A percentile compares a stretch with the other conserved stretches of the same genome.
phyloP scores from a whole-genome alignment of 2,797 vertebrate species.

The Pseudochirops corinnae region DNA sequence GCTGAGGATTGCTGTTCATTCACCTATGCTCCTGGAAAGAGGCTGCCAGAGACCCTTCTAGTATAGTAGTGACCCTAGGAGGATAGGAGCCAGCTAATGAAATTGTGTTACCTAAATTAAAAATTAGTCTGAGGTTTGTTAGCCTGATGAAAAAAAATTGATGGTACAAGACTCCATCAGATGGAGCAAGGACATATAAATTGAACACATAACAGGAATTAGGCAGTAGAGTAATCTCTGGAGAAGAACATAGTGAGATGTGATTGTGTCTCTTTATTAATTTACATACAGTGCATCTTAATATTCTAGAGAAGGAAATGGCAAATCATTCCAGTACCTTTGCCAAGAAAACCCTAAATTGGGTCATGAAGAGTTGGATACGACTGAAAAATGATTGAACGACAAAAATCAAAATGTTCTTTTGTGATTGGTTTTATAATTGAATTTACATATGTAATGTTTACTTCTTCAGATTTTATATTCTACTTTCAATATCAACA shows the following conservation, averaged over 20 bases:
- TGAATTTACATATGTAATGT: not conserved
- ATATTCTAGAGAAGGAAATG: not conserved
- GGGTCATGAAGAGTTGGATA: not conserved
- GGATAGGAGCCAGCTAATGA: not conserved
- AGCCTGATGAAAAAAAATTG: not conserved
- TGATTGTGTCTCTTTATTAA: not conserved
- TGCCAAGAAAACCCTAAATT: not conserved
- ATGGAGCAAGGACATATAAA: not conserved
- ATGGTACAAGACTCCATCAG: not conserved
- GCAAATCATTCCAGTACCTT: not conserved
- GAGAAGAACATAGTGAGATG: not conserved
- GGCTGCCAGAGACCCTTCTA: not conserved
- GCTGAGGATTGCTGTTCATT: not conserved
- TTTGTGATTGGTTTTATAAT: not conserved
- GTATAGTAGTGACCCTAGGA: not conserved
- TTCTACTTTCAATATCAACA: not conserved
- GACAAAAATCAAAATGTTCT: not conserved
- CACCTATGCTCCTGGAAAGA: not conserved
- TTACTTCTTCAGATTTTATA: not conserved
- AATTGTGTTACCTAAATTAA: not conserved
- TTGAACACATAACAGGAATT: not conserved
- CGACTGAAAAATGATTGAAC: not conserved
- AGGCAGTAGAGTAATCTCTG: not conserved
- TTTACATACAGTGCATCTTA: not conserved
- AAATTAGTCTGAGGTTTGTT: not conserved